phyloP scores from a whole-genome alignment of 2,888 invertebrate species.

The Rambutsinella grinnellia region DNA sequence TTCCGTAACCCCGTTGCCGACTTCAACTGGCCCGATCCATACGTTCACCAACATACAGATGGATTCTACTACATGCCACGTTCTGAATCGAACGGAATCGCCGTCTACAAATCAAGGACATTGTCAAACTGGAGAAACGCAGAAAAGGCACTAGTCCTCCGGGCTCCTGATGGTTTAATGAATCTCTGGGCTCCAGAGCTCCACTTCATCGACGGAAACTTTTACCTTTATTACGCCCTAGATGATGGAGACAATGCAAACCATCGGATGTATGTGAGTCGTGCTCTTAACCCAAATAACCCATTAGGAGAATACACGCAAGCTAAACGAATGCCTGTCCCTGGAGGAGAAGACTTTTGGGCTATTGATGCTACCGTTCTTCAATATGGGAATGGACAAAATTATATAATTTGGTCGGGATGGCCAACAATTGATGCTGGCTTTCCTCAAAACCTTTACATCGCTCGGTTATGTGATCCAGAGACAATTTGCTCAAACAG shows the following conservation, averaged over 20 bases:
- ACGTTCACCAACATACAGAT: constrained; percentile 45
- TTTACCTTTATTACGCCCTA: constrained; percentile 57
- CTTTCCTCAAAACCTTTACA: constrained; percentile 64
- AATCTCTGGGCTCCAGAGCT: constrained; percentile 59
- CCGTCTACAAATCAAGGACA: constrained; percentile 44
- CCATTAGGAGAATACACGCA: constrained; percentile 55
- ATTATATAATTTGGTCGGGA: constrained; percentile 63
- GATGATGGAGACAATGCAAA: constrained; percentile 59
- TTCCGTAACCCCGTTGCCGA: constrained; percentile 51
- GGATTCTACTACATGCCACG: constrained; percentile 60
- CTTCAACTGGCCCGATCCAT: constrained; percentile 52
- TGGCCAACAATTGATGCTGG: constrained; percentile 60
- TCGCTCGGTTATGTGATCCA: constrained; percentile 62
- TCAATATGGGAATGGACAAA: constrained; percentile 55
- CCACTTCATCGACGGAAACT: constrained; percentile 50
- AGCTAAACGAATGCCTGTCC: constrained; percentile 52
- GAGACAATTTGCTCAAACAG: constrained; percentile 55
- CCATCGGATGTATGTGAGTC: constrained; percentile 63
- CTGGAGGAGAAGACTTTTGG: constrained; percentile 58
- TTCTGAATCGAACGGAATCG: constrained; percentile 54
- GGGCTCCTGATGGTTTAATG: constrained; percentile 32
- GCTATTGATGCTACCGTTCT: constrained; percentile 58
- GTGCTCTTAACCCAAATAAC: constrained; percentile 54
- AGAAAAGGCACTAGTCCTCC: constrained; percentile 41
- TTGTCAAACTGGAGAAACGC: constrained; percentile 55